These are phyloP conservation scores for Philhelius pedissequus DNA, from an alignment of 2,888 invertebrate species.

Conservation along the genomic window DNA sequence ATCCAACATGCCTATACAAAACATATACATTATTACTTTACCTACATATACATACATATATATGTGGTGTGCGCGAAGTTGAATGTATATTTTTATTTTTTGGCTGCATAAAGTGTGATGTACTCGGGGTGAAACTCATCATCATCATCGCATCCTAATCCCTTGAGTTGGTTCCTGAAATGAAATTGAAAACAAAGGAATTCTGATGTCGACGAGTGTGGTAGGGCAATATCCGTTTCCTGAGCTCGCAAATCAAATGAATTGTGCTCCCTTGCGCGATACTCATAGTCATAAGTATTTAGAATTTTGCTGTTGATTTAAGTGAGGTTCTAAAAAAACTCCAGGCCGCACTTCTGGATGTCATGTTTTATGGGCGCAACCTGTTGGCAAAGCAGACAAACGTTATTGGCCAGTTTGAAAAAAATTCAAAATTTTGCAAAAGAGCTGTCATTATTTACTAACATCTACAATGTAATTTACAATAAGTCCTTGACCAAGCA, in stretches of 20 bases:
- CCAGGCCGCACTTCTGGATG: constrained; percentile 5
- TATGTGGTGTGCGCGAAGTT: constrained; percentile 15
- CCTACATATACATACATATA: background rate
- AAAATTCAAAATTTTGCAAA: too few species aligned
- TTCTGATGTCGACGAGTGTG: constrained; percentile 38
- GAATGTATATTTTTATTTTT: background rate
- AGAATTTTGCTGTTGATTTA: constrained; percentile 43
- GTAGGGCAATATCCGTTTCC: constrained; percentile 58
- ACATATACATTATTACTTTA: background rate
- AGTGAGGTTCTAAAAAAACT: constrained; percentile 40
- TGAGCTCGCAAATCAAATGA: constrained; percentile 61
- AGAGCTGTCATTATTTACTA: too few species aligned
- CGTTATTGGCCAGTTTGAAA: too few species aligned
- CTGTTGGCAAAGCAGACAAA: too few species aligned
- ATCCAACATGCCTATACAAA: too few species aligned
- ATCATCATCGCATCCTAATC: constrained; percentile 58
- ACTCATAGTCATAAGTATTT: constrained; percentile 19
- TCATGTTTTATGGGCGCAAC: background rate
- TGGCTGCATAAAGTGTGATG: constrained; percentile 59
- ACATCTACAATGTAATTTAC: too few species aligned
- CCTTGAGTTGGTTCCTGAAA: constrained; percentile 62
- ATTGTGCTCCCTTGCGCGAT: constrained; percentile 20
- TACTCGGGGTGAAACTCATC: constrained; percentile 65
- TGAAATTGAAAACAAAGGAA: constrained; percentile 65
- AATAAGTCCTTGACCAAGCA: too few species aligned